Base-by-base conservation (phyloP, 2,113 vertebrate species). In the Anolis carolinensis region DNA sequence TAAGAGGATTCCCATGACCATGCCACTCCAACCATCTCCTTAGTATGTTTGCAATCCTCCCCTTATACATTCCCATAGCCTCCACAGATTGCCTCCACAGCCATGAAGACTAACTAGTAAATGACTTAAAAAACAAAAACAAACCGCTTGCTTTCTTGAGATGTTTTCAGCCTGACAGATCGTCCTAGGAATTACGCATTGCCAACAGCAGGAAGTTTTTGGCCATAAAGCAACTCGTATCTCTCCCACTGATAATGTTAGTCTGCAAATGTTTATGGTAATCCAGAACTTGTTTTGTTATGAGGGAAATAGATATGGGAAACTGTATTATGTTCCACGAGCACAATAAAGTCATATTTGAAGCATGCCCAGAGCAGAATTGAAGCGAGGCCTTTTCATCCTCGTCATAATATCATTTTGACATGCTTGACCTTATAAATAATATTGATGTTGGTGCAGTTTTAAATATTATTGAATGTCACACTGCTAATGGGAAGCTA, bases 391-490 rank as follows among this genome's bases (percentile, higher is more conserved):
- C 52, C 81, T 93, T 92, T 72, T 92, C 91, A 93, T 92, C 93
- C 86, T 89, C 92, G 89, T 92, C 92, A 92, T 94, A 93, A 91
- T 65, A 89, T 81, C 92, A 86, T 83, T 90, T 70, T 91, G 92
- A 92, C 93, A 93, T 87, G 87, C 1, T 55, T 94, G 92, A 95
- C 88, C 92, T 95, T 94, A 93, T 94, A 93, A 94, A 94, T 94
- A 95, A 91, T 90, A 93, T 73, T 95, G 88, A 93, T 94, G 89
- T 68, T 89, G 30, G 36, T 52, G 93, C 87, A 87, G 88, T 84
- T 92, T 95, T 83, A 93, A 93, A 93, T 92, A 92, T 89, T 93
- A 91, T 93, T 93, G 91, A 93, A 94, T 94, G 93, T 90, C 92
- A 95, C 16, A 76, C 73, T 55, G 86, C 81, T 93, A 91, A 93